Evolutionary conservation across 2,113 vertebrate species (phyloP).

Genomic region (Rattus norvegicus): DNA sequence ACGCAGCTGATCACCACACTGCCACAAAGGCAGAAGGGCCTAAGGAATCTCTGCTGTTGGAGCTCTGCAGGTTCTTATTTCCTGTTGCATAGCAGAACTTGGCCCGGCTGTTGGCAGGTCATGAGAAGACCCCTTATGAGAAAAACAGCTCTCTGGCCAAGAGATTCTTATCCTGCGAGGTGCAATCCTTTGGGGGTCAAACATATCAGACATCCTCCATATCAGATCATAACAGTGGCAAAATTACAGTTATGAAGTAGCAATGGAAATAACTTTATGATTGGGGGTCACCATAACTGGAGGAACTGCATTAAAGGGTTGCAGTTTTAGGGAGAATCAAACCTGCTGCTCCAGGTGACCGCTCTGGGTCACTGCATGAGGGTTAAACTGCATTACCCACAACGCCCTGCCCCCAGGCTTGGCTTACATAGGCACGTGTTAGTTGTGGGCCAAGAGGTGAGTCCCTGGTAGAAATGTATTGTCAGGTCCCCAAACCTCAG

Average conservation of each 20-base stretch:
- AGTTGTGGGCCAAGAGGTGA: not conserved
- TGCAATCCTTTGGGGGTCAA: not conserved
- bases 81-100: not conserved
- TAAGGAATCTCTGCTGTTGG: not conserved
- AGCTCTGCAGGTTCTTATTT: accelerated
- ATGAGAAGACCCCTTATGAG: not conserved
- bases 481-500: not conserved
- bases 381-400: not conserved
- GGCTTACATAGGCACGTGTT: not conserved
- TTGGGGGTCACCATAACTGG: not conserved
- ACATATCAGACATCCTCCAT: not conserved
- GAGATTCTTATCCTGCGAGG: not conserved
- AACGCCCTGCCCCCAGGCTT: not conserved
- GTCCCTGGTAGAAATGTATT: not conserved
- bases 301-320: not conserved
- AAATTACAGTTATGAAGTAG: not conserved
- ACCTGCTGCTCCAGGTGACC: not conserved
- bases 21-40: not conserved
- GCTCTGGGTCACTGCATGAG: not conserved
- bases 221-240: not conserved
- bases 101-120: not conserved
- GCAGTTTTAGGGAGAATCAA: not conserved
- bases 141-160: not conserved
- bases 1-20: accelerated
- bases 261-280: not conserved